phyloP scores from a whole-genome alignment of 2,797 vertebrate genomes.

The Eremophila alpestris region DNA sequence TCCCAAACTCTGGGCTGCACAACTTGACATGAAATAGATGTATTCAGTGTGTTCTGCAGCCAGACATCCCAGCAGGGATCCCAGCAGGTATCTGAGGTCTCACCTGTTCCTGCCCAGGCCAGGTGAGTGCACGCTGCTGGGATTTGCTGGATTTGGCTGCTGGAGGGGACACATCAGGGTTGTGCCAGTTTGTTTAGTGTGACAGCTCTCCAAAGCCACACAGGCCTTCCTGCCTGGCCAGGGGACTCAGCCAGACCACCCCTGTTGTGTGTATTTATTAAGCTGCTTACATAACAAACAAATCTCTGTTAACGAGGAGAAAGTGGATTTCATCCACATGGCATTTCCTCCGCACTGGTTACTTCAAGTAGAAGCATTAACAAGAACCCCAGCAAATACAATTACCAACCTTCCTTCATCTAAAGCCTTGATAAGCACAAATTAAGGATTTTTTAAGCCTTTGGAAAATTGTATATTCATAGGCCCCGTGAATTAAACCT shows the following conservation, averaged over 20 bases:
- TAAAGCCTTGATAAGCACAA: not conserved
- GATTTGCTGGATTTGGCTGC: not conserved
- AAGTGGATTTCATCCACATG: not conserved
- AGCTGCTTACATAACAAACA: not conserved
- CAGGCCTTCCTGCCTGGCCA: not conserved
- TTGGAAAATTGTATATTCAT: not conserved
- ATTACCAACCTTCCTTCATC: not conserved
- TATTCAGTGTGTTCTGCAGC: not conserved
- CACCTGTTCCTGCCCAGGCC: not conserved
- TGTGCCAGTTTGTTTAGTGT: not conserved
- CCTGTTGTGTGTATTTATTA: not conserved
- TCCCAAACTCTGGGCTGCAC: not conserved
- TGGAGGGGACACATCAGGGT: not conserved
- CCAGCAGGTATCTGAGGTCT: not conserved
- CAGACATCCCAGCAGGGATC: not conserved
- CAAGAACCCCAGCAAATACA: not conserved
- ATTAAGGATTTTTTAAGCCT: not conserved
- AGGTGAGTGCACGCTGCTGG: not conserved
- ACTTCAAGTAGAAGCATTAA: not conserved
- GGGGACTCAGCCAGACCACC: not conserved
- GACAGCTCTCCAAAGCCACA: not conserved
- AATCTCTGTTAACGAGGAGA: not conserved
- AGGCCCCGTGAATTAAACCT: not conserved
- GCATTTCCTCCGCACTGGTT: not conserved
- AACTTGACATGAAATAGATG: fast-evolving